Evolutionary conservation across 2,888 invertebrate species (phyloP), one percentile per base, ranked within the genome.

Genomic region (Tigriopus californicus): DNA sequence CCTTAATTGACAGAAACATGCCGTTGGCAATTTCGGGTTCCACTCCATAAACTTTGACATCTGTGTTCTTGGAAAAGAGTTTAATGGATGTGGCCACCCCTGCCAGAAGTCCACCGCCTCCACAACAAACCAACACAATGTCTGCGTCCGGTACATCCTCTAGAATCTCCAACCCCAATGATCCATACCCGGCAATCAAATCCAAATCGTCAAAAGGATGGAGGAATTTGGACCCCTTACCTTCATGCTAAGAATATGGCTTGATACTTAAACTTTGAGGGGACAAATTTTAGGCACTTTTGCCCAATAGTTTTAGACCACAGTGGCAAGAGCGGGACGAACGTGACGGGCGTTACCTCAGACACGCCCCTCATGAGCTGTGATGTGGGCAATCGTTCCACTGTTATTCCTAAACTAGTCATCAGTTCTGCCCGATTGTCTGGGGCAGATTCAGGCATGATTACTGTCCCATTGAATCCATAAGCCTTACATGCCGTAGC

Each of bases 21-120:
- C 49, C 49, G 22, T 22, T 20, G 22, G 49, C 49, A 49, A 3
- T 49, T 49, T 49, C 49, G 15, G 49, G 49, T 22, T 49, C 49
- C 2, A 49, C 49, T 18, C 49, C 49, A 18, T 20, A 49, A 22
- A 49, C 22, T 5, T 22, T 18, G 3, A 49, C 49, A 8, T 49
- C 20, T 5, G 33, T 3, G 8, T 22, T 49, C 12, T 49, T 12
- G 12, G 49, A 15, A 22, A 49, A 49, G 11, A 20, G 22, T 18
- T 18, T 13, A 8, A 49, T 20, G 22, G 15, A 15, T 15, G 49
- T 20, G 49, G 49, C 49, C 13, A 49, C 49, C 6, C 49, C 49
- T 5, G 49, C 49, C 6, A 49, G 22, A 15, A 49, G 49, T 15
- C 49, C 49, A 22, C 49, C 49, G 3, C 49, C 49, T 22, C 49